Conservation (phyloP, 2,113 vertebrate genomes). For the Nicator chloris region DNA sequence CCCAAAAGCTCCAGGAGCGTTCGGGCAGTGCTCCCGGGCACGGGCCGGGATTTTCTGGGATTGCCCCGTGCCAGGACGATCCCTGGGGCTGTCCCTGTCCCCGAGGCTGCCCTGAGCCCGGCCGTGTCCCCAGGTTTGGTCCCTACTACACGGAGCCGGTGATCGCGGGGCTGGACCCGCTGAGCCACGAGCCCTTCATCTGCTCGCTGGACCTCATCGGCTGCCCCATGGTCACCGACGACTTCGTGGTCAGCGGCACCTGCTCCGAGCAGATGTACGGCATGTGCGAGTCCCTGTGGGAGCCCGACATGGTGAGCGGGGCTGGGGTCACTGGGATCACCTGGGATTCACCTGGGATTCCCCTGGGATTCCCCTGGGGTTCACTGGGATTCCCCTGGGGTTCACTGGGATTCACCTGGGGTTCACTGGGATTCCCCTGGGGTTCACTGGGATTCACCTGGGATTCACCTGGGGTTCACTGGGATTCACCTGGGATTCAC, state of each 20-base stretch:
- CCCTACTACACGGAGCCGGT: constrained; percentile 96
- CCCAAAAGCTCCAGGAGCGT: neutral
- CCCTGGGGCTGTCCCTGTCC: too few relatives aligned
- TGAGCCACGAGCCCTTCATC: constrained; percentile 90
- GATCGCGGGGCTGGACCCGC: constrained; percentile 90
- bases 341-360: too few relatives aligned
- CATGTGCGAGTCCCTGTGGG: constrained; percentile 98
- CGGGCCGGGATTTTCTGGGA: neutral
- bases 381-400: too few relatives aligned
- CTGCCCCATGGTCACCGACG: constrained; percentile 95
- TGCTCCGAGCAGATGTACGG: constrained; percentile 98
- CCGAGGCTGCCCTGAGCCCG: too few relatives aligned
- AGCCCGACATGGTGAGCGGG: constrained; percentile 88
- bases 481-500: neutral
- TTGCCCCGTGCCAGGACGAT: neutral
- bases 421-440: too few relatives aligned
- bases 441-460: too few relatives aligned
- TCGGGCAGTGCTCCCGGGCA: too few relatives aligned
- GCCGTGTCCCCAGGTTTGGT: constrained; percentile 80
- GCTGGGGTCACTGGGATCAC: too few relatives aligned
- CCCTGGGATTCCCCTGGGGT: too few relatives aligned
- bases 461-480: too few relatives aligned
- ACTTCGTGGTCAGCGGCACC: constrained; percentile 96
- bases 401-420: neutral
- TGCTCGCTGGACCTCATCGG: constrained; percentile 95